Base-by-base conservation (phyloP, 2,888 invertebrate genomes). In the Idaea biselata region DNA sequence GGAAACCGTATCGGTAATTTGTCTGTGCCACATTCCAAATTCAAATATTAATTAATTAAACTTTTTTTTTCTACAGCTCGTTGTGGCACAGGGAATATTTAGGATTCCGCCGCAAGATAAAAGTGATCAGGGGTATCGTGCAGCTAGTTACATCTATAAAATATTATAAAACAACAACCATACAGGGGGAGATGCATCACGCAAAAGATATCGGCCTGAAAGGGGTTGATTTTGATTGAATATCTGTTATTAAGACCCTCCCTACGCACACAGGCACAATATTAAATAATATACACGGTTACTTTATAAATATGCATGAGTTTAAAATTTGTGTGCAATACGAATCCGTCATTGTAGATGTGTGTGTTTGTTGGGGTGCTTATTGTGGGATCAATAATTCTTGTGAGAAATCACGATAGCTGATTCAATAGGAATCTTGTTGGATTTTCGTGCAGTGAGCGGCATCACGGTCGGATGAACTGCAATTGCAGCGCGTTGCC, bases 171-270 rank as follows among this genome's bases (percentile, higher is more conserved):
- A 73, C 69, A 73, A 71, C 69, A 61, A 57, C n/a, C 17, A 63
- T 66, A 61, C 73, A 78, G 81, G 86, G 88, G 88, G 88, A 82
- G 88, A 87, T 84, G 86, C 86, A 87, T 81, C 86, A 82, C 81
- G 78, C 85, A 80, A 88, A 89, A 91, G 91, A 90, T 90, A 90
- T 89, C 89, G 90, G 89, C 79, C 86, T 83, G 84, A 84, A 88
- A 89, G 83, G 91, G 92, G 91, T 90, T 89, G 89, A 87, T 87
- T 90, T 91, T 91, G 92, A 92, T 92, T 91, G 92, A 92, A 92
- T 92, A 92, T 92, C 91, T 91, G 92, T 88, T 91, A 91, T 92
- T 91, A 87, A 88, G 85, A 84, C 89, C 90, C 83, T 84, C 84
- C 83, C 79, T 68, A 76, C 83, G 72, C 88, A 86, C 89, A 89